Evolutionary conservation across 2,113 vertebrate genomes (phyloP).

Genomic region (Poecilia latipinna): DNA sequence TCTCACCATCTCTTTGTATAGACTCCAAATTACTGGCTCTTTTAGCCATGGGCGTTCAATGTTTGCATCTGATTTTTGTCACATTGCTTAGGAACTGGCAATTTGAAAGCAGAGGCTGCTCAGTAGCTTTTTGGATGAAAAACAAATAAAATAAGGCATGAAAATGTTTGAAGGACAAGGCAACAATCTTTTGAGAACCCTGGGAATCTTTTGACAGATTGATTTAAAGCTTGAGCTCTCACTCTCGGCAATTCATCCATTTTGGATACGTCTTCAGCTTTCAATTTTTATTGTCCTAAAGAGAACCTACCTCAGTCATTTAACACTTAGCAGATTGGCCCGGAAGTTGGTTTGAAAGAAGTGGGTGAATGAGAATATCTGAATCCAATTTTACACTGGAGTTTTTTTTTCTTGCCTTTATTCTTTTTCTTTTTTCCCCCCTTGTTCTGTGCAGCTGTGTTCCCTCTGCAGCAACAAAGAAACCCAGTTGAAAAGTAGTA

Average conservation of each 20-base stretch:
- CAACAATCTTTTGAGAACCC: constrained; percentile 27
- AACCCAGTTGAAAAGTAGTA: constrained; percentile 6
- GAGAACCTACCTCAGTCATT: constrained; percentile 85
- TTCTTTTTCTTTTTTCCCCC: constrained; percentile 1
- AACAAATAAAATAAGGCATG: constrained; percentile 13
- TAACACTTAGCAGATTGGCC: constrained; percentile 75
- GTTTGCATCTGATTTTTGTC: constrained; percentile 55
- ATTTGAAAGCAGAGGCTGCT: constrained; percentile 42
- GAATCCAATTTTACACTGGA: constrained; percentile 77
- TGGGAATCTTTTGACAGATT: background rate
- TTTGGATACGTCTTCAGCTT: constrained; percentile 10
- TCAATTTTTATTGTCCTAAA: constrained; percentile 69
- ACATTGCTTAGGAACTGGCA: constrained; percentile 57
- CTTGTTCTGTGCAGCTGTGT: constrained; percentile 46
- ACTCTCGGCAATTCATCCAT: background rate
- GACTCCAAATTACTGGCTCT: constrained; percentile 76
- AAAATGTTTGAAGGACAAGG: constrained; percentile 23
- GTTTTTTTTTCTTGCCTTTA: constrained; percentile 52
- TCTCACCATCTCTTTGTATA: constrained; percentile 66
- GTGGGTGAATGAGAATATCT: constrained; percentile 48
- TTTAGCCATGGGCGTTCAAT: constrained; percentile 63
- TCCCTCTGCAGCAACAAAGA: constrained; percentile 31
- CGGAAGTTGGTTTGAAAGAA: constrained; percentile 64
- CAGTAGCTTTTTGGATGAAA: constrained; percentile 43
- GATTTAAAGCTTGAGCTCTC: background rate